A percentile compares a stretch with the other conserved stretches of the same genome.
phyloP scores from a whole-genome alignment of 2,797 vertebrate genomes.

The Amniataba percoides region DNA sequence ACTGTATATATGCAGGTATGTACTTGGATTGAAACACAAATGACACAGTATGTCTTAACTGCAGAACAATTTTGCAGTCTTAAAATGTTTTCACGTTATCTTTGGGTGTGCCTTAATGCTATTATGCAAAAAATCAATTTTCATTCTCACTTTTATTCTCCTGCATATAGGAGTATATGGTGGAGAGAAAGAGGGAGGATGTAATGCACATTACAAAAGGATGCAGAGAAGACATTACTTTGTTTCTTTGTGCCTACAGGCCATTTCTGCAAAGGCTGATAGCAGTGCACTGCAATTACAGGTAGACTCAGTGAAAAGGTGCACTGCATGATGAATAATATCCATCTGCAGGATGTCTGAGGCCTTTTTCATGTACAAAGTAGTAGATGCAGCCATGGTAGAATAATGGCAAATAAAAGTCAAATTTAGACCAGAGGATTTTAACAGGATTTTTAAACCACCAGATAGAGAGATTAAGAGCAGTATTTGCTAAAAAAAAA shows the following conservation, averaged over 20 bases:
- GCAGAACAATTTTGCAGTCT: too few relatives aligned
- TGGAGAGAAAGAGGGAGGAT: background rate
- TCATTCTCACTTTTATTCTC: background rate
- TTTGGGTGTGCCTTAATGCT: background rate
- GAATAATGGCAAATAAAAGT: background rate
- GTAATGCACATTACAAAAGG: background rate
- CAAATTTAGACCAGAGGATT: background rate
- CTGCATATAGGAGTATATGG: background rate
- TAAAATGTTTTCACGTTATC: background rate
- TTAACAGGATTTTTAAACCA: too few relatives aligned
- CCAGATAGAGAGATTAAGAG: too few relatives aligned
- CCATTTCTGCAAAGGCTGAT: slow-evolving; percentile 1
- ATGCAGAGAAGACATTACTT: background rate
- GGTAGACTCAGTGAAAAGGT: background rate
- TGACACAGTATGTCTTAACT: too few relatives aligned
- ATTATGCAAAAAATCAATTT: background rate
- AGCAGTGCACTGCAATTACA: slow-evolving; percentile 1
- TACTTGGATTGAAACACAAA: background rate
- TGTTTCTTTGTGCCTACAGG: background rate
- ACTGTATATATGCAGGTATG: too few relatives aligned
- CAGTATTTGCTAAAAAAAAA: too few relatives aligned
- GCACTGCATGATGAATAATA: background rate
- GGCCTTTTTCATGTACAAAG: slow-evolving; percentile 29
- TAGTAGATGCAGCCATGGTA: slow-evolving; percentile 19
- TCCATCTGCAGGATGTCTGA: slow-evolving; percentile 14